Base-by-base conservation (phyloP, 2,797 vertebrate genomes). In the Melanogrammus aeglefinus region DNA sequence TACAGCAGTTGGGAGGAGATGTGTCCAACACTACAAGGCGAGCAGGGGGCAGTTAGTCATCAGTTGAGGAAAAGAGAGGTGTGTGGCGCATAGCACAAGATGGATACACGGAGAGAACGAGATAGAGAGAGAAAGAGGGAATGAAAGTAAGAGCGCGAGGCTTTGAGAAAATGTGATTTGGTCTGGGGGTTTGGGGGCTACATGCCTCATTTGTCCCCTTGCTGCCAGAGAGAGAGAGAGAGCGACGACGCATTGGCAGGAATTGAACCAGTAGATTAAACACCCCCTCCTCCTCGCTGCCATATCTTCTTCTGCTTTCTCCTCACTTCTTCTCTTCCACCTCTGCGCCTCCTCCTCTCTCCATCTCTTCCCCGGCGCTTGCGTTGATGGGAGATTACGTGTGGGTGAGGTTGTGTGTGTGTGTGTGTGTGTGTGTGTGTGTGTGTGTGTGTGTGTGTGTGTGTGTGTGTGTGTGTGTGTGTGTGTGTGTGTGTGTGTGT, bases 191-290 rank as follows among this genome's bases (percentile, higher is more conserved):
- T 93, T 93, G 92, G 87, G 88, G 29, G 63, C 90, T 88, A 83
- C 89, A 90, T 88, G 91, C 91, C 93, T 90, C 92, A 94, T 94
- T 95, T 94, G 92, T 91, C 89, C 89, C 93, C 90, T 69, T 27
- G 24, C 63, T 69, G 63, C 85, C 86, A 92, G 90, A 93, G 91
- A 88, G 84, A 93, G 91, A 88, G 84, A 84, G 41, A 85, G 92
- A 92, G 86, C 88, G 91, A 93, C 86, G 83, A 87, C 89, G n/a
- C 92, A 93, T 92, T 91, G 90, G 92, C 92, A 93, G 90, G 90
- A 93, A 94, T 92, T 92, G 92, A 93, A 94, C 93, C 91, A 93
- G 93, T 94, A 94, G 93, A 94, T 94, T 94, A 94, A 94, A 93
- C 92, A 92, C 88, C 87, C 91, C 86, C 90, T 82, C 63, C 63